Percentiles rank a stretch among this genome's conserved stretches.
Evolutionary conservation across 2,113 vertebrate species (phyloP).

Genomic region (Neopipo cinnamomea): DNA sequence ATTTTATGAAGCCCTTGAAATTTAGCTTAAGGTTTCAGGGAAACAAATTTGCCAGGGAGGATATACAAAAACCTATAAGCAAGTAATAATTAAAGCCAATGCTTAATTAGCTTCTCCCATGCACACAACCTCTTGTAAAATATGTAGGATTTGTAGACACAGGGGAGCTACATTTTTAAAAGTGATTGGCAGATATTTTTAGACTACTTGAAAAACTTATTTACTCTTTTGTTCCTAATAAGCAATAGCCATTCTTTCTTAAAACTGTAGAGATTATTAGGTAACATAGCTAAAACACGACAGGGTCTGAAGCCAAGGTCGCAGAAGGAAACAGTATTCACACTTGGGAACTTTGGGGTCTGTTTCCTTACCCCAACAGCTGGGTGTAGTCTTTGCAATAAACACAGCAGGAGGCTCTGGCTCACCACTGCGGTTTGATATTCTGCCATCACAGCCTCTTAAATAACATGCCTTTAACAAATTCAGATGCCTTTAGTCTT

Average conservation of each 20-base stretch:
- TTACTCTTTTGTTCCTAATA: not conserved
- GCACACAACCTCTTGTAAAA: not conserved
- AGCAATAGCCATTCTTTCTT: not conserved
- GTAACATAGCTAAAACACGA: not conserved
- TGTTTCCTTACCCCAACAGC: not conserved
- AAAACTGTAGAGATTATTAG: not conserved
- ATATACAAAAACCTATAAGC: not conserved
- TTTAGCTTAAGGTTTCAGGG: not conserved
- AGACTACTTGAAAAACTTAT: not conserved
- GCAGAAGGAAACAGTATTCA: not conserved
- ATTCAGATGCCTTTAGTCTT: not conserved
- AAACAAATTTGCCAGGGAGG: not conserved
- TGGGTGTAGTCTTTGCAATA: not conserved
- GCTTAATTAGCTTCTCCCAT: not conserved
- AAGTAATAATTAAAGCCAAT: not conserved
- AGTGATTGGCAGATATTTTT: not conserved
- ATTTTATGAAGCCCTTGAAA: not conserved
- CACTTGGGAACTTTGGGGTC: fast-evolving
- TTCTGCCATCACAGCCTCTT: not conserved
- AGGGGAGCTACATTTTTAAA: not conserved
- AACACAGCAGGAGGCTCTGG: not conserved
- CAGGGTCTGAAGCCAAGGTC: not conserved
- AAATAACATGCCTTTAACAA: not conserved
- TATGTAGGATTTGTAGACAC: not conserved
- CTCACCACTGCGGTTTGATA: not conserved